Evolutionary conservation across 2,888 invertebrate species (phyloP).

Genomic region (Azorinus chamasolen): DNA sequence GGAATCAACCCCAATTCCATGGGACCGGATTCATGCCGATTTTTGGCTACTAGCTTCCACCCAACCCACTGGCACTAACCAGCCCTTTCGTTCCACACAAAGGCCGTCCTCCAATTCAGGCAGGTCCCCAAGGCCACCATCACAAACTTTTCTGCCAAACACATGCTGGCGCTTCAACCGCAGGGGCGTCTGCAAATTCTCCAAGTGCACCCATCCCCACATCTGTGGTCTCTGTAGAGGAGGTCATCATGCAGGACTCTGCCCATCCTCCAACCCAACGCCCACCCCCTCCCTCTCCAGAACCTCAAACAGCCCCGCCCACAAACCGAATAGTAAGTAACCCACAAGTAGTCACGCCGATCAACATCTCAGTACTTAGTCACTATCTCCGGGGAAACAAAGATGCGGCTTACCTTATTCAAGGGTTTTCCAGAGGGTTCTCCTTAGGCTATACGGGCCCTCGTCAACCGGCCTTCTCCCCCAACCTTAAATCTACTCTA

Average conservation of each 20-base stretch:
- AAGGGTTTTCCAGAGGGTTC: constrained; percentile 24
- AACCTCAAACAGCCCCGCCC: no score
- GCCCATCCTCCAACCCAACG: constrained; percentile 7
- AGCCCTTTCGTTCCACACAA: not conserved
- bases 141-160: constrained; percentile 10
- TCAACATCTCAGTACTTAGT: not conserved
- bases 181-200: constrained; percentile 1
- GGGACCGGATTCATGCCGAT: constrained; percentile 21
- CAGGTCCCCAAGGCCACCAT: no score
- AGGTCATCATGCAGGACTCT: constrained; percentile 15
- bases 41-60: constrained; percentile 25
- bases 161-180: constrained; percentile 36
- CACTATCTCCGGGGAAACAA: not conserved
- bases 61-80: not conserved
- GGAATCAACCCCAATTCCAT: constrained; percentile 9
- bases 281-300: no score
- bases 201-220: constrained; percentile 17
- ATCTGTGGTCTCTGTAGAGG: constrained; percentile 30
- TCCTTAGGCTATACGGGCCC: constrained; percentile 15
- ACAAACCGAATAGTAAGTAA: no score
- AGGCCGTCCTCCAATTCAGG: no score
- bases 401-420: no score
- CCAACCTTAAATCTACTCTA: constrained; percentile 24
- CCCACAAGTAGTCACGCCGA: not conserved
- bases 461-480: not conserved